A percentile compares a stretch with the other conserved stretches of the same genome.
phyloP scores from a whole-genome alignment of 2,888 invertebrate genomes.

The Stenoptilia bipunctidactyla region DNA sequence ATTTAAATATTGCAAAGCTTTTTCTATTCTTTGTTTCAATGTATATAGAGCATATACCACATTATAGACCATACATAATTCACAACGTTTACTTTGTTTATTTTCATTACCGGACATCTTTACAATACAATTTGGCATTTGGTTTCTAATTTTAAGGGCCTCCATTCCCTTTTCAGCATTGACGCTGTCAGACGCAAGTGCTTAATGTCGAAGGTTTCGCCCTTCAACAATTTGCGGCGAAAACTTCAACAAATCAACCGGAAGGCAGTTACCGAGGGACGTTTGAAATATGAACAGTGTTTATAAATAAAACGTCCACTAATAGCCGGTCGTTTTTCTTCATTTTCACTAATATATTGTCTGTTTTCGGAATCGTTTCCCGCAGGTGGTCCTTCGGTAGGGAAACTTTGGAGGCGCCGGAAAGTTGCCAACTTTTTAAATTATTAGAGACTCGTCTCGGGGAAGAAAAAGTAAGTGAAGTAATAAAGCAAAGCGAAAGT shows the following conservation, averaged over 20 bases:
- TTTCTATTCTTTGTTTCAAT: too few species aligned
- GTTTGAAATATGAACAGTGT: constrained; percentile 35
- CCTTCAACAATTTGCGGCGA: constrained; percentile 6
- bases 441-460: not conserved
- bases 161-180: too few species aligned
- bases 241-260: constrained; percentile 21
- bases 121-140: too few species aligned
- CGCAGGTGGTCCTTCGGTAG: not conserved
- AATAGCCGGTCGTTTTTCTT: constrained; percentile 39
- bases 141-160: too few species aligned
- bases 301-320: constrained; percentile 40
- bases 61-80: too few species aligned
- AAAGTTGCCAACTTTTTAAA: not conserved
- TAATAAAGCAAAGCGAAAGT: too few species aligned
- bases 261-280: constrained; percentile 18
- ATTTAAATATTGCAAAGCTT: too few species aligned
- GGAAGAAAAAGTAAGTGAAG: not conserved
- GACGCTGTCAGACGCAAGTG: not conserved
- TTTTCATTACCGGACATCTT: too few species aligned
- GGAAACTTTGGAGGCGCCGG: not conserved
- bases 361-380: not conserved
- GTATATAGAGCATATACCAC: too few species aligned
- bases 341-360: constrained; percentile 19
- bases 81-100: too few species aligned
- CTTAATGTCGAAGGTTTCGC: not conserved